phyloP scores from a whole-genome alignment of 2,797 vertebrate genomes.

The Pangasius mekongensis region DNA sequence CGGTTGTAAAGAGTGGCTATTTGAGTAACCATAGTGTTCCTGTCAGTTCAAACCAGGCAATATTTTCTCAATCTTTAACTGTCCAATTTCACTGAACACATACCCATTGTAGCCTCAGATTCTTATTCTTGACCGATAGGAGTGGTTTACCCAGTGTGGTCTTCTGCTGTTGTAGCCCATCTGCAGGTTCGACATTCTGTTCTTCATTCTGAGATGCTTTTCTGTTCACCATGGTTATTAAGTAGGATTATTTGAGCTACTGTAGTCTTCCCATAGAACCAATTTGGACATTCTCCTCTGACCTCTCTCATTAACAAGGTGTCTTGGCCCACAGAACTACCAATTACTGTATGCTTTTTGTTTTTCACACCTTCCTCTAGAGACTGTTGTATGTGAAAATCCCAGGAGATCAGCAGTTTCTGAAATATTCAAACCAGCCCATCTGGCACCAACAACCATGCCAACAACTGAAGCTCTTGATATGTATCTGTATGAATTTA shows the following conservation, averaged over 20 bases:
- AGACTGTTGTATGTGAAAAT: not conserved
- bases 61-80: not conserved
- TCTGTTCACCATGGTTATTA: not conserved
- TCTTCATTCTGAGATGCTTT: not conserved
- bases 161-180: no score
- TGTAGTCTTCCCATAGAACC: not conserved
- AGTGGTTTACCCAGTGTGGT: no score
- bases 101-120: no score
- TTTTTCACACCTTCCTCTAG: not conserved
- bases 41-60: not conserved
- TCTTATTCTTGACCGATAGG: no score
- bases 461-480: not conserved
- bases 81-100: no score
- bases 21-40: not conserved
- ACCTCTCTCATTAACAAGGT: not conserved
- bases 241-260: not conserved
- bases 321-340: not conserved
- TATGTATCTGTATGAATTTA: not conserved
- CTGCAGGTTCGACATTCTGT: not conserved
- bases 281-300: not conserved
- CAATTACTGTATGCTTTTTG: not conserved
- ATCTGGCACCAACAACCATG: not conserved
- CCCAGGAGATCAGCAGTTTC: not conserved
- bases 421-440: conserved; percentile 2
- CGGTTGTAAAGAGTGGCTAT: not conserved